phyloP scores from a whole-genome alignment of 2,113 vertebrate species.

The Dolichotis patagonum region DNA sequence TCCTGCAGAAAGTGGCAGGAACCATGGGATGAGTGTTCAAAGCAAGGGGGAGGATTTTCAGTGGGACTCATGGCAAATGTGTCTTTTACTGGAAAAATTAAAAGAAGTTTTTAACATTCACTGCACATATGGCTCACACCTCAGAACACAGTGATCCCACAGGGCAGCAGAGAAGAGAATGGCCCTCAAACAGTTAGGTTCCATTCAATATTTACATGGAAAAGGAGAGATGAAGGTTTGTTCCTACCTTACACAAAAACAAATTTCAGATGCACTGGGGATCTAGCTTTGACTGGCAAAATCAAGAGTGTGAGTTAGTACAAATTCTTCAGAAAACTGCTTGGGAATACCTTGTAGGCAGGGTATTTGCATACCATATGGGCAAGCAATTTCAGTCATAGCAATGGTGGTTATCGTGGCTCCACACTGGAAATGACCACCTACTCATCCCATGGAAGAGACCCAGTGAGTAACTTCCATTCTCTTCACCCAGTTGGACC shows the following conservation, averaged over 20 bases:
- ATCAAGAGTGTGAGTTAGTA: neutral
- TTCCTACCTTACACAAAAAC: neutral
- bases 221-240: neutral
- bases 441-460: neutral
- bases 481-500: rapidly evolving
- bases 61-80: neutral
- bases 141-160: neutral
- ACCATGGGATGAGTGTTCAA: neutral
- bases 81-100: neutral
- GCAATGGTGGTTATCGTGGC: too few species aligned
- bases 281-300: neutral
- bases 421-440: neutral
- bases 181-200: neutral
- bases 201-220: neutral
- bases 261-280: neutral
- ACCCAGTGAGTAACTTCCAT: neutral
- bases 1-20: neutral
- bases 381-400: too few species aligned
- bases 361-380: too few species aligned
- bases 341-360: too few species aligned
- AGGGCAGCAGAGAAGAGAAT: neutral
- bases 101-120: neutral
- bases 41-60: neutral
- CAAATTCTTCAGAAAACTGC: too few species aligned
- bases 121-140: neutral